A percentile compares a stretch with the other conserved stretches of the same genome.
Evolutionary conservation across 1,140 invertebrate genomes (phyloP).

Genomic region (Drosophila athabasca): DNA sequence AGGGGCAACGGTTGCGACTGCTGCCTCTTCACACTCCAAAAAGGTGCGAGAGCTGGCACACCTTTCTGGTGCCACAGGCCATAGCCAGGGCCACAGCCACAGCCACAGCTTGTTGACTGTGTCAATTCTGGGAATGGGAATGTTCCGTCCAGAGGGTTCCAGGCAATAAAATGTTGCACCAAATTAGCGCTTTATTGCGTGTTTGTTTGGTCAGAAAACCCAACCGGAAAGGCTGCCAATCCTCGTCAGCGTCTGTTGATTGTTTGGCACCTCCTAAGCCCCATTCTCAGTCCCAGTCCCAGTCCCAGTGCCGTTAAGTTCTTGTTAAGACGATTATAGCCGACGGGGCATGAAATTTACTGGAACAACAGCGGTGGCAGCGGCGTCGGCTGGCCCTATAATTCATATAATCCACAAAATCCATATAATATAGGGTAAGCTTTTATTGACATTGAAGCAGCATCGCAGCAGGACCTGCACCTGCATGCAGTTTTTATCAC

Average conservation of each 20-base stretch:
- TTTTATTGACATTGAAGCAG: slow-evolving; percentile 71
- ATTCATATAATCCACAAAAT: slow-evolving; percentile 47
- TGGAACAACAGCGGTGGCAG: slow-evolving; percentile 18
- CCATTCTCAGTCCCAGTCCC: slow-evolving; percentile 3
- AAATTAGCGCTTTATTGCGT: slow-evolving; percentile 80
- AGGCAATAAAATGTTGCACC: slow-evolving; percentile 71
- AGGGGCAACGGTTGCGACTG: slow-evolving; percentile 17
- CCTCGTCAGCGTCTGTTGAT: neutral
- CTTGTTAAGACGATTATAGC: slow-evolving; percentile 56
- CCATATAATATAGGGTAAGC: slow-evolving; percentile 47
- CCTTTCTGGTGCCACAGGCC: slow-evolving; percentile 35
- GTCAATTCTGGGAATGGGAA: slow-evolving; percentile 76
- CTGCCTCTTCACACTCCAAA: slow-evolving; percentile 66
- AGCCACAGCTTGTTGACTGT: slow-evolving; percentile 54
- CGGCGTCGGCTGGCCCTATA: neutral
- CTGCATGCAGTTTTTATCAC: slow-evolving; percentile 55
- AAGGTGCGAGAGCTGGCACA: slow-evolving; percentile 72
- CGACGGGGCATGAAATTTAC: slow-evolving; percentile 27
- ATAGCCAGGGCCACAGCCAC: neutral
- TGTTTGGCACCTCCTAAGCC: slow-evolving; percentile 3
- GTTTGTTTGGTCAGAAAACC: slow-evolving; percentile 63
- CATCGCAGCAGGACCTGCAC: slow-evolving; percentile 28
- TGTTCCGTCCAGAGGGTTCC: slow-evolving; percentile 5
- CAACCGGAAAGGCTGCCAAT: slow-evolving; percentile 43
- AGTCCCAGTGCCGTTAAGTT: slow-evolving; percentile 62